Percentiles rank a stretch among this genome's conserved stretches.
Evolutionary conservation across 2,797 vertebrate genomes (phyloP).

Genomic region (Somateria mollissima): DNA sequence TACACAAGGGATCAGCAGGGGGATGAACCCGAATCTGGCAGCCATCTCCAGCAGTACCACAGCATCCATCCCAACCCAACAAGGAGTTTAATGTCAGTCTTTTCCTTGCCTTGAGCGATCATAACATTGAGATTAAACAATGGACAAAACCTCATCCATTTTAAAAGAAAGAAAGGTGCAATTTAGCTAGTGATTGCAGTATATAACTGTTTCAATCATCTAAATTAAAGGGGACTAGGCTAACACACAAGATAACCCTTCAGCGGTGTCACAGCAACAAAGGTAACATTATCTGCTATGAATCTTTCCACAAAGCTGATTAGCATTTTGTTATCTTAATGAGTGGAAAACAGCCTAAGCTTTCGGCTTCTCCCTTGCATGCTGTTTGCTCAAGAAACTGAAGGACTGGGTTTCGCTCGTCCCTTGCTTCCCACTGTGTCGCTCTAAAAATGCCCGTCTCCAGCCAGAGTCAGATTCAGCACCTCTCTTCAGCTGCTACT

Average conservation of each 20-base stretch:
- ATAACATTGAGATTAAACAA: not conserved
- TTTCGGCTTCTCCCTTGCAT: not conserved
- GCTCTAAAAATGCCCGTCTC: fast-evolving
- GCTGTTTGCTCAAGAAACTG: not conserved
- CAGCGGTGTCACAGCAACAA: not conserved
- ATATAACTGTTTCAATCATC: not conserved
- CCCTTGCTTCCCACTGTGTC: not conserved
- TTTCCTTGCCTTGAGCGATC: not conserved
- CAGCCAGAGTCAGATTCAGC: not conserved
- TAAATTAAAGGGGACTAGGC: not conserved
- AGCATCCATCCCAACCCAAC: not conserved
- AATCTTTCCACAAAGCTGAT: slow-evolving; percentile 8
- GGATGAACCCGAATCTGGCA: not conserved
- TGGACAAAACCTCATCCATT: not conserved
- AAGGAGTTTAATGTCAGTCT: not conserved
- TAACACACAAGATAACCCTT: not conserved
- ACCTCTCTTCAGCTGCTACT: not conserved
- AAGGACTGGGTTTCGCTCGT: not conserved
- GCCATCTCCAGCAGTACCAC: not conserved
- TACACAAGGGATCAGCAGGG: fast-evolving
- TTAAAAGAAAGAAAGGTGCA: not conserved
- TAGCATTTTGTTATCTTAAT: slow-evolving; percentile 47
- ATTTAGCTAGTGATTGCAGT: not conserved
- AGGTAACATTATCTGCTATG: not conserved
- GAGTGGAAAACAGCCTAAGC: not conserved